These are phyloP conservation scores for Poliocrania exsul DNA, from an alignment of 2,797 vertebrate genomes.

Conservation along the genomic window DNA sequence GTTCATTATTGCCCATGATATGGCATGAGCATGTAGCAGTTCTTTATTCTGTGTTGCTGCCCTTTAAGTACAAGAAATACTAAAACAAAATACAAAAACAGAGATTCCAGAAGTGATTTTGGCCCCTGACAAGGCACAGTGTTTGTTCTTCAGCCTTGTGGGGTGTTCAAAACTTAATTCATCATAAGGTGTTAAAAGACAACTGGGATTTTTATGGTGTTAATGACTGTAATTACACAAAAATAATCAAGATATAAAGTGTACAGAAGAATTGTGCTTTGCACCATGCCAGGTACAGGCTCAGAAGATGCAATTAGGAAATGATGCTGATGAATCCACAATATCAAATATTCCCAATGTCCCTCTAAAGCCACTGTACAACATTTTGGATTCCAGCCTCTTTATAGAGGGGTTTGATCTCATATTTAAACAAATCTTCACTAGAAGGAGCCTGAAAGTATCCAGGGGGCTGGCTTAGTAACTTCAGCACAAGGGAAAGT, in stretches of 20 bases:
- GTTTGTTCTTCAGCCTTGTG: not conserved
- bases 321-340: fast-evolving
- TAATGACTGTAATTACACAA: not conserved
- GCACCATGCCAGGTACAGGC: fast-evolving
- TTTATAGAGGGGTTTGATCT: not conserved
- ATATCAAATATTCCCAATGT: not conserved
- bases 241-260: fast-evolving
- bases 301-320: not conserved
- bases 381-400: not conserved
- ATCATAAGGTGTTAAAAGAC: not conserved
- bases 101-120: not conserved
- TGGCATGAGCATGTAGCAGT: not conserved
- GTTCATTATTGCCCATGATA: not conserved
- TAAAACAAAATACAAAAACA: not conserved
- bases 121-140: fast-evolving
- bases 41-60: not conserved
- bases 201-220: not conserved
- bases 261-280: not conserved
- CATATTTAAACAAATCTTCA: not conserved
- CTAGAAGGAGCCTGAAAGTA: constrained; percentile 15
- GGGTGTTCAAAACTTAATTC: not conserved
- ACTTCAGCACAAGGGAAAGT: constrained; percentile 54
- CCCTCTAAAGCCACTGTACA: not conserved
- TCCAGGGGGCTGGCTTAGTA: constrained; percentile 63
- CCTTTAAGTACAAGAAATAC: not conserved